These are phyloP conservation scores for Delphinus delphis DNA, from an alignment of 2,113 vertebrate genomes.

Conservation along the genomic window DNA sequence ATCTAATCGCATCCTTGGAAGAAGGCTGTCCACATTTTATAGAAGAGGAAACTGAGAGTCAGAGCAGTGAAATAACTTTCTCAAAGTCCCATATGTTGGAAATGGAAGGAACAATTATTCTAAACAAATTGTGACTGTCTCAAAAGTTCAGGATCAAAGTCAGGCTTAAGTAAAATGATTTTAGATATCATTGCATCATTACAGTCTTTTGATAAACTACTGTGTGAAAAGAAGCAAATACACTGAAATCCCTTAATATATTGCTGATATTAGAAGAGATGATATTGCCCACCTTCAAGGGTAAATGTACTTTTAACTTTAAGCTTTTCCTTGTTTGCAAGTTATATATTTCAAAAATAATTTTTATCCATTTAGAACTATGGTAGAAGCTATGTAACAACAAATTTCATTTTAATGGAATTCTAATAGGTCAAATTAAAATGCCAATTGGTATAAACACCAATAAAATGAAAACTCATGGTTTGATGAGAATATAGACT, in stretches of 20 bases:
- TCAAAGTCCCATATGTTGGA: neutral
- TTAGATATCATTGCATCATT: neutral
- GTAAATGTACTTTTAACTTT: neutral
- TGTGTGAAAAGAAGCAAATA: neutral
- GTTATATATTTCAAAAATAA: neutral
- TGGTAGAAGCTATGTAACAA: neutral
- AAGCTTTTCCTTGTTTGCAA: constrained; percentile 18
- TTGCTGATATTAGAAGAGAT: neutral
- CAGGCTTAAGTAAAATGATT: neutral
- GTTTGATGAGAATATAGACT: neutral
- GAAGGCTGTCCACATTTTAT: neutral
- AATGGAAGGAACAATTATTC: neutral
- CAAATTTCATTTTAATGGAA: neutral
- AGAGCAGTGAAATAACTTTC: neutral
- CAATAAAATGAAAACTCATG: constrained; percentile 15
- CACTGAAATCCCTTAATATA: neutral
- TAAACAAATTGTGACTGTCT: neutral
- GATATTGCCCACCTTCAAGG: neutral
- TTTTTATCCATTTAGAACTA: neutral
- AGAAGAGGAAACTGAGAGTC: neutral
- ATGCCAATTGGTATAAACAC: neutral
- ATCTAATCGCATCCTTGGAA: neutral
- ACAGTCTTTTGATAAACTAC: neutral
- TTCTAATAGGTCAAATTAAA: neutral
- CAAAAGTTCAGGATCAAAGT: neutral